These are phyloP conservation scores for Diaphora mendica DNA, from an alignment of 2,888 invertebrate genomes.

Conservation along the genomic window DNA sequence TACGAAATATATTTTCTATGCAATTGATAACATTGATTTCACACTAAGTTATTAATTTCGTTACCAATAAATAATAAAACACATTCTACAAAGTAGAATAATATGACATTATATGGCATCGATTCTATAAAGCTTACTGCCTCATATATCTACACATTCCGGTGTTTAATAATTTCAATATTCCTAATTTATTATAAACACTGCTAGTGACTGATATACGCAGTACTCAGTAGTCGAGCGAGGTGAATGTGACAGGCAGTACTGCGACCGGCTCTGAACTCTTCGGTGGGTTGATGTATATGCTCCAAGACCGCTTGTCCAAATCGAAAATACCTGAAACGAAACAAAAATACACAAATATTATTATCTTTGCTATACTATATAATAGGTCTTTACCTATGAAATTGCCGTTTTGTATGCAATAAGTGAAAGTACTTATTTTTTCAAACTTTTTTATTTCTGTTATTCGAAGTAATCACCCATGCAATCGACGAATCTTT, in stretches of 20 bases:
- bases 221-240: conserved; percentile 49
- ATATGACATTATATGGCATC: neutral
- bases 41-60: neutral
- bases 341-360: neutral
- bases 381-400: too few relatives aligned
- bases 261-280: conserved; percentile 90
- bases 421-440: too few relatives aligned
- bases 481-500: too few relatives aligned
- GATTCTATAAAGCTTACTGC: neutral
- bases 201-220: neutral
- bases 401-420: too few relatives aligned
- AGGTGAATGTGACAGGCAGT: conserved; percentile 85
- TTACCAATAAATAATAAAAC: neutral
- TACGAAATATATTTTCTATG: too few relatives aligned
- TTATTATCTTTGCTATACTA: neutral
- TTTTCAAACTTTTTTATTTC: too few relatives aligned
- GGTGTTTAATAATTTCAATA: too few relatives aligned
- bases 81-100: neutral
- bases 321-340: conserved; percentile 92
- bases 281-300: conserved; percentile 92
- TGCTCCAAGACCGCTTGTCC: conserved; percentile 90
- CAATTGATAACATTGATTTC: neutral
- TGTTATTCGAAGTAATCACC: too few relatives aligned
- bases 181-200: neutral
- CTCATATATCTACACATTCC: too few relatives aligned